Conservation (phyloP, 2,888 invertebrate species). For the Siphlonurus alternatus region DNA sequence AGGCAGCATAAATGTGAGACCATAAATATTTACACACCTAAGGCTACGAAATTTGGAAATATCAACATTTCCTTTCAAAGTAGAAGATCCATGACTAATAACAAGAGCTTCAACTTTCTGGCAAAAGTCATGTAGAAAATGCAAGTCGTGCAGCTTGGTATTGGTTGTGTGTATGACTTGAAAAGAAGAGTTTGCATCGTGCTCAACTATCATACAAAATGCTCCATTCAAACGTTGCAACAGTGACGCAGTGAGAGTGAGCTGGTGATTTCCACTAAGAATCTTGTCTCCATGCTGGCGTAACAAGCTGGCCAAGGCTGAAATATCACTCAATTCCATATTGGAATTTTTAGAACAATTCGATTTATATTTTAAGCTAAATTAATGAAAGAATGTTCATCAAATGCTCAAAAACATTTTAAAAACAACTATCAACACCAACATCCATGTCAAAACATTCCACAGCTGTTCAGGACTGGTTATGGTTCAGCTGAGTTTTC, state of each 20-base stretch:
- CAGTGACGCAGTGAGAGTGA: background rate
- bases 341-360: too few relatives aligned
- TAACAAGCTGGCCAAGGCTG: background rate
- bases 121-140: background rate
- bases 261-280: background rate
- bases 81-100: background rate
- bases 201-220: background rate
- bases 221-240: background rate
- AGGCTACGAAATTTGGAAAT: slow-evolving; percentile 1
- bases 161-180: background rate
- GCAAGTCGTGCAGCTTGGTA: background rate
- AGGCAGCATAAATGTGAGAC: background rate
- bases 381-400: too few relatives aligned
- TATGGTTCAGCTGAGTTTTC: too few relatives aligned
- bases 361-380: too few relatives aligned
- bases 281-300: background rate
- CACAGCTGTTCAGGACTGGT: too few relatives aligned
- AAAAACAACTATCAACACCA: too few relatives aligned
- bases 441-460: too few relatives aligned
- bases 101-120: background rate
- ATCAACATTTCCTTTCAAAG: background rate
- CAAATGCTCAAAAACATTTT: too few relatives aligned
- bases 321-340: background rate
- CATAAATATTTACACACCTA: background rate
- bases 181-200: background rate